Conservation (phyloP, 2,113 vertebrate species). For the Gorsachius goisagi region DNA sequence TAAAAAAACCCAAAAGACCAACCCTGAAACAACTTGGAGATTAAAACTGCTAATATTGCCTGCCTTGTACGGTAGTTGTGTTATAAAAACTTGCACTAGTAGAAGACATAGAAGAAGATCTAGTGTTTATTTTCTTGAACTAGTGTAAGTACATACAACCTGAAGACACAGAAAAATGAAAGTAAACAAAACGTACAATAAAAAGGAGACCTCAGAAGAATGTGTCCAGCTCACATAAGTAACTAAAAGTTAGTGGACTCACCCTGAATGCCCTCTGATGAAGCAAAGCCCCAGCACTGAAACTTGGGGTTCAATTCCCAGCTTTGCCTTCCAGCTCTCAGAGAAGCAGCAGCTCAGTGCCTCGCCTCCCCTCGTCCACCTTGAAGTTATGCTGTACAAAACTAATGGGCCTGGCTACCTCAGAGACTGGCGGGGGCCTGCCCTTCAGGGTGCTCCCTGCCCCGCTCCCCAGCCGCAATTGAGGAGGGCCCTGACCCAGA, state of each 20-base stretch:
- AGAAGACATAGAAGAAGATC: neutral
- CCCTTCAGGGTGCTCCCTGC: neutral
- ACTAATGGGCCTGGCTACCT: fast-evolving
- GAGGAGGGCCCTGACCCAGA: neutral
- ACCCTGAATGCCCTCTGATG: neutral
- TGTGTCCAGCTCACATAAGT: neutral
- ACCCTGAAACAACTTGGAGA: neutral
- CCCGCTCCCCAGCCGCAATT: neutral
- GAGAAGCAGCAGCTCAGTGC: neutral
- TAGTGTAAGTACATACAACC: neutral
- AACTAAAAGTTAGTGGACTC: neutral
- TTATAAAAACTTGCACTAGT: neutral
- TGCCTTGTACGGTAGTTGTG: neutral
- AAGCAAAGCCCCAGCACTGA: neutral
- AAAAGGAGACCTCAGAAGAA: neutral
- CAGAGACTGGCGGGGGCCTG: no score
- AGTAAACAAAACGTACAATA: neutral
- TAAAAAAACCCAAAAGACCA: neutral
- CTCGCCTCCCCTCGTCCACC: neutral
- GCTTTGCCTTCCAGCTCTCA: neutral
- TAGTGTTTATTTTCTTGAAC: neutral
- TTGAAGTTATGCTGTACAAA: neutral
- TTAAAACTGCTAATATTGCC: neutral
- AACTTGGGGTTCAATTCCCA: neutral
- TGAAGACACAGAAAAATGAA: neutral